Evolutionary conservation across 2,797 vertebrate species (phyloP).

Genomic region (Falco concolor): DNA sequence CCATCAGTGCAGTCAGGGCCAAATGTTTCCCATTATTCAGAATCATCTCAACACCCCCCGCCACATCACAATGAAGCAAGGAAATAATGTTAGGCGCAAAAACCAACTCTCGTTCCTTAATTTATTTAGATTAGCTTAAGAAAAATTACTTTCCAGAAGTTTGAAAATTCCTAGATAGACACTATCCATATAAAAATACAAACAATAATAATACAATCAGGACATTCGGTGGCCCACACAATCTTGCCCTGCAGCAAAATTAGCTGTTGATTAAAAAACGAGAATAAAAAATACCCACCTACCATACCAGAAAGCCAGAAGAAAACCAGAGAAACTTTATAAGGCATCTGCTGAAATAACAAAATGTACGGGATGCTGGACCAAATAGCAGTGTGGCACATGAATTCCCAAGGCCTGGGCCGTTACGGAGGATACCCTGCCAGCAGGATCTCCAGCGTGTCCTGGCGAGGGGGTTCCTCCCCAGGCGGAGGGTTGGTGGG

Average conservation of each 20-base stretch:
- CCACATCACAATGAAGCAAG: background rate
- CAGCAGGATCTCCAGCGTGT: background rate
- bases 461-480: background rate
- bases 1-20: background rate
- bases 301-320: background rate
- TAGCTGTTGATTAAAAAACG: background rate
- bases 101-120: background rate
- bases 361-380: background rate
- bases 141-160: background rate
- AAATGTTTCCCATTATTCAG: background rate
- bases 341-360: background rate
- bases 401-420: background rate
- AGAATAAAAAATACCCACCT: background rate
- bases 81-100: background rate
- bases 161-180: background rate
- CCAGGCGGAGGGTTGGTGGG: background rate
- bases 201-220: background rate
- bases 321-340: background rate
- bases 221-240: background rate
- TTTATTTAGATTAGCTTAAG: conserved; percentile 17
- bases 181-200: background rate
- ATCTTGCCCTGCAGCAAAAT: background rate
- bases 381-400: background rate
- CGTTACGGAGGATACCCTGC: background rate
- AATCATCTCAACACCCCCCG: rapidly evolving